Conservation (phyloP, 2,797 vertebrate genomes). For the Schizothorax lantsangensis region DNA sequence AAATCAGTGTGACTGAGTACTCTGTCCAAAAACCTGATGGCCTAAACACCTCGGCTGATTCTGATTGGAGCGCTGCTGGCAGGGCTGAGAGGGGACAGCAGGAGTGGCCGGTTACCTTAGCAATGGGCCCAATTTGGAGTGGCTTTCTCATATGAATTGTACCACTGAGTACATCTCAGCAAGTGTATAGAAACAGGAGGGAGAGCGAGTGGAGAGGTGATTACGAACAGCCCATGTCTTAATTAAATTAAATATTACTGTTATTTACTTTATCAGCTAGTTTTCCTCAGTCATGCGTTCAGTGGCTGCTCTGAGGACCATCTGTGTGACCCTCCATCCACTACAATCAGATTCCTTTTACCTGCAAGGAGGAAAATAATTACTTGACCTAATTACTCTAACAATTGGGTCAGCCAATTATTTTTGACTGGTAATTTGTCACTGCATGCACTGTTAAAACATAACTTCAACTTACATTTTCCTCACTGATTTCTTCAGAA, state of each 20-base stretch:
- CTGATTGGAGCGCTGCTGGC: conserved; percentile 39
- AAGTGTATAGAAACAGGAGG: conserved; percentile 27
- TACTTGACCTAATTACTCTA: conserved; percentile 11
- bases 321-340: not conserved
- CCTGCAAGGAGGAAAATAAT: not conserved
- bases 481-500: not conserved
- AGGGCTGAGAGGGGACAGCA: conserved; percentile 12
- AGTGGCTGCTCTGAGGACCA: conserved; percentile 1
- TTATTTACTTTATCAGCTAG: conserved; percentile 55
- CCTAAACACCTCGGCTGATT: conserved; percentile 30
- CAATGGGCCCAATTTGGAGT: conserved; percentile 39
- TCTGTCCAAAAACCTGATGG: conserved; percentile 9
- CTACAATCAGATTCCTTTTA: conserved; percentile 5
- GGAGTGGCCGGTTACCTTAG: conserved; percentile 48
- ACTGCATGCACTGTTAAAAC: not conserved
- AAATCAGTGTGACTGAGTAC: conserved; percentile 34
- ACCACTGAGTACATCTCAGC: conserved; percentile 37
- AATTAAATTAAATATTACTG: conserved; percentile 51
- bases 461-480: not conserved
- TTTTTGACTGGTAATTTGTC: conserved; percentile 17
- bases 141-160: conserved; percentile 34
- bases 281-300: conserved; percentile 20
- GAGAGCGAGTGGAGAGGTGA: conserved; percentile 35
- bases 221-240: conserved; percentile 47
- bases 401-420: conserved; percentile 2